Evolutionary conservation across 2,888 invertebrate genomes (phyloP), one percentile per base, ranked within the genome.

Genomic region (Lucinisca nassula): DNA sequence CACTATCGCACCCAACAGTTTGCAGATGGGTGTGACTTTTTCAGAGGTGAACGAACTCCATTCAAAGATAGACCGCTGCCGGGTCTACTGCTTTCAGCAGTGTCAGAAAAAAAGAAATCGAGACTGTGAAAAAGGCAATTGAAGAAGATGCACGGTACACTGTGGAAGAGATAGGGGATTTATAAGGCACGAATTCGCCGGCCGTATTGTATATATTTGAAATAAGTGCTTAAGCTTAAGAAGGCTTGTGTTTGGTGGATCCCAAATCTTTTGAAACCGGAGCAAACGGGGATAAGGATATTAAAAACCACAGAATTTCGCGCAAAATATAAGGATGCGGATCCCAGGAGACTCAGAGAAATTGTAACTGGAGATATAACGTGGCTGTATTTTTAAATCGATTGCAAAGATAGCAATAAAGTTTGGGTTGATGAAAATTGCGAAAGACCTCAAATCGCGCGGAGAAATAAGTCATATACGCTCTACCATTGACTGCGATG

Each of bases 291-390:
- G 27, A n/a, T 51, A 24, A 58, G 27, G 58, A 27, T 58, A 58
- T 24, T 27, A 35, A 67, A 32, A 67, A 35, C 67, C 17, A 35
- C 67, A 67, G 35, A 67, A 35, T 35, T 32, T 67, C 67, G 32
- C 32, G 67, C 67, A 35, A 67, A 21, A 67, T 67, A 67, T 24
- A 32, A 17, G 21, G 24, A 67, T 67, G 32, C 67, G 35, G 45
- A 78, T 35, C 30, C 27, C 0, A 40, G 30, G 27, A 58, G 78
- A 10, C n/a, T 55, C n/a, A 3, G 55, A 35, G 55, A 77, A 35
- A 55, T 77, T 17, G 32, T 61, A 21, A 78, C 78, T 38, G 78
- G 78, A 61, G 67, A 78, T 27, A 40, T 40, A 61, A 78, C 40
- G 27, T 58, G 77, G 77, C 30, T 77, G 35, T 77, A 55, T 32